Evolutionary conservation across 1,140 invertebrate species (phyloP), one percentile per base, ranked within the genome.

Genomic region (Cydia splendana): DNA sequence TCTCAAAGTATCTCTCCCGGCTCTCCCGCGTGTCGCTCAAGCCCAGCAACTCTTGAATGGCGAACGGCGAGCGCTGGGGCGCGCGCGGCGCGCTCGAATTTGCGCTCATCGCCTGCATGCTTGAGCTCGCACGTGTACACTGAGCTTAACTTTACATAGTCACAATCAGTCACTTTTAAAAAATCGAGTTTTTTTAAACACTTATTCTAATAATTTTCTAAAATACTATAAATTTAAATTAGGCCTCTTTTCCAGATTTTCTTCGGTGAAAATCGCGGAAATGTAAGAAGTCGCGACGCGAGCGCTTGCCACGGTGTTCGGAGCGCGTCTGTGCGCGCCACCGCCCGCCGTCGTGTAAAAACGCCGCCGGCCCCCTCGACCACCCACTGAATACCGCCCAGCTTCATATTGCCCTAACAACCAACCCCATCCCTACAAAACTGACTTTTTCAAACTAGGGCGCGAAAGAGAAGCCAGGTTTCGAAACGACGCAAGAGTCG

Each of bases 1-100:
- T 75, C 77, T 82, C 88, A 75, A 91, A 84, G 83, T 88, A 87
- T 7, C 90, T 76, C 45, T 90, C 85, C 51, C 86, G 79, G 76
- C 83, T 81, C 78, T 89, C 87, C 15, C 89, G 75, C 77, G 79
- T 84, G 24, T 93, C 93, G 45, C 96, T 96, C 51, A 98, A 92
- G 1, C 97, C 97, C 83, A 98, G 94, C 81, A 98, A 94, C 94
- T 98, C 97, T 91, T 98, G 97, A 87, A 98, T 98, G 80, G 97
- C 97, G 93, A 98, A 98, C 18, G 97, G 97, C 80, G 97, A 97
- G 82, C 97, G 94, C 92, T 98, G 97, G 80, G 97, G 97, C 94
- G 92, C 88, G 6, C 91, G 83, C 65, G 92, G 87, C 85, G 84
- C 88, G 79, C 88, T 81, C 76, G 88, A 79, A 80, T 87, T 89